phyloP scores from a whole-genome alignment of 2,888 invertebrate genomes.

The Neoaliturus tenellus region DNA sequence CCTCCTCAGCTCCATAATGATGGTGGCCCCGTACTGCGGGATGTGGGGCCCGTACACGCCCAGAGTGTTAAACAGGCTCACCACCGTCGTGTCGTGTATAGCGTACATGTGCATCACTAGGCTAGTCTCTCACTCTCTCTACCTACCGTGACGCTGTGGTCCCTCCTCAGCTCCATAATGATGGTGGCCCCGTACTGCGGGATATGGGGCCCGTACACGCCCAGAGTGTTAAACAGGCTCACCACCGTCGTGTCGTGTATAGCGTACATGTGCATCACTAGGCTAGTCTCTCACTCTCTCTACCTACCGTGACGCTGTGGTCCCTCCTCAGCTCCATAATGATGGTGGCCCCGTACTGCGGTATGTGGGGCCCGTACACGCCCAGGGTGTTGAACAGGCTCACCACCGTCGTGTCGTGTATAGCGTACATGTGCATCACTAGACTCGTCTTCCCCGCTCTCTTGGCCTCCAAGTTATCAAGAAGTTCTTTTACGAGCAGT shows the following conservation, averaged over 20 bases:
- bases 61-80: constrained; percentile 79
- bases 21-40: constrained; percentile 80
- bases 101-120: constrained; percentile 80
- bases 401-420: constrained; percentile 84
- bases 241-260: constrained; percentile 86
- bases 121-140: constrained; percentile 40
- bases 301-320: constrained; percentile 75
- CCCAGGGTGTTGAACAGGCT: constrained; percentile 79
- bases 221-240: constrained; percentile 79
- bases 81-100: constrained; percentile 85
- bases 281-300: constrained; percentile 59
- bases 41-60: constrained; percentile 80
- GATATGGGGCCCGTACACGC: constrained; percentile 80
- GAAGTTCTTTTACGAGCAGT: constrained; percentile 63
- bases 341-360: constrained; percentile 79
- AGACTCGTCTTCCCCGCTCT: constrained; percentile 65
- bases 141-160: constrained; percentile 58
- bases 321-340: constrained; percentile 80
- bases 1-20: constrained; percentile 79
- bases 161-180: constrained; percentile 78
- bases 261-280: constrained; percentile 80
- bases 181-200: constrained; percentile 81
- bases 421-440: constrained; percentile 80
- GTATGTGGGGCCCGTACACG: constrained; percentile 80
- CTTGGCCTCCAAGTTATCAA: constrained; percentile 60